Evolutionary conservation across 2,888 invertebrate species (phyloP), one percentile per base, ranked within the genome.

Genomic region (Salticus scenicus): DNA sequence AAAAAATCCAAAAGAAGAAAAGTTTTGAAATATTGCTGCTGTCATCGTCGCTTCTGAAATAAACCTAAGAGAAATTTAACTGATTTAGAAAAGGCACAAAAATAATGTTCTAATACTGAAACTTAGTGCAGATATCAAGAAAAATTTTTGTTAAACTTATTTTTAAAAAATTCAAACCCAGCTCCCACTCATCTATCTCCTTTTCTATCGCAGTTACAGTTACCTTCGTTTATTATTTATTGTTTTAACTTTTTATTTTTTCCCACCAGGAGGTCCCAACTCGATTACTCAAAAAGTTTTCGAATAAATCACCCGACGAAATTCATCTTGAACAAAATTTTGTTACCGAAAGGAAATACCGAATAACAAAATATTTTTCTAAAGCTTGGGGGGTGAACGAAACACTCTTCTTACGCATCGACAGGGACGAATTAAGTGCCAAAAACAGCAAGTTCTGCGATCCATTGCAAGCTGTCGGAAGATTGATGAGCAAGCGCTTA

Each of bases 341-440:
- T 57, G 57, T 57, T 57, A 57, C 57, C 57, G 57, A 57, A 24
- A 57, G 24, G 57, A 57, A 4, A 57, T 57, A 57, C 57, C 57
- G 57, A 57, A 57, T 57, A 57, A 57, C 57, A 57, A 57, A 57
- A 24, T 57, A 57, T 57, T 57, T 57, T 57, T 57, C 57, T 57
- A 57, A 57, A 57, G 57, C 57, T 24, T 5, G 17, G 24, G 57
- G 24, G 57, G 57, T 57, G 24, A 57, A 57, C 57, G 57, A 57
- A 57, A 57, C 57, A 24, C 57, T 57, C 57, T 57, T 57, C 57
- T 57, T 57, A 37, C 1, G 30, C 80, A 80, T 80, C 80, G 80
- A 80, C 73, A 80, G 66, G 66, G 37, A 80, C 80, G 73, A 80
- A 80, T 73, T 66, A 72, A 73, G 80, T 80, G 80, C 80, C 80